A percentile compares a stretch with the other conserved stretches of the same genome.
phyloP scores from a whole-genome alignment of 2,888 invertebrate species.

The Tetragonisca angustula region DNA sequence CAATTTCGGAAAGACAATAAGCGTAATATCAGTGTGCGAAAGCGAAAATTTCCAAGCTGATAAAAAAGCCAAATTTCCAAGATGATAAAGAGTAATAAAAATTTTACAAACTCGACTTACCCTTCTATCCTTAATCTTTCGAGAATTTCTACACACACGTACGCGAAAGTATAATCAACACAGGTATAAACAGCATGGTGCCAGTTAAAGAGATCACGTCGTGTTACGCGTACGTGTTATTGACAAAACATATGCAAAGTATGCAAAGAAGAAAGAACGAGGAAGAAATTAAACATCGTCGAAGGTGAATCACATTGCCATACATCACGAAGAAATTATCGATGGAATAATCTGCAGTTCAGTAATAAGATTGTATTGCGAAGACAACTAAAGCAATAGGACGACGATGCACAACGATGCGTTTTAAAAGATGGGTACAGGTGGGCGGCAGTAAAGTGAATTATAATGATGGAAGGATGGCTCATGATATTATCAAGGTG shows the following conservation, averaged over 20 bases:
- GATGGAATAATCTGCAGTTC: slow-evolving; percentile 24
- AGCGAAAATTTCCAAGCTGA: too few relatives aligned
- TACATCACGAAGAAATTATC: slow-evolving; percentile 49
- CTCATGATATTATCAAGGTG: slow-evolving; percentile 75
- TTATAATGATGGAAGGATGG: slow-evolving; percentile 75
- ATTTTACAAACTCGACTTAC: neutral
- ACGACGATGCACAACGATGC: neutral
- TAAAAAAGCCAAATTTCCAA: too few relatives aligned
- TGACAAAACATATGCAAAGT: neutral
- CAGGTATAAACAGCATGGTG: neutral
- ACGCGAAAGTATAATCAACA: neutral
- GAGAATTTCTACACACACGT: neutral
- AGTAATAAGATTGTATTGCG: slow-evolving; percentile 14
- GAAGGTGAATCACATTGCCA: slow-evolving; percentile 31
- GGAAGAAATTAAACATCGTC: slow-evolving; percentile 46
- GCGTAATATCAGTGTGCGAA: too few relatives aligned
- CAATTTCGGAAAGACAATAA: too few relatives aligned
- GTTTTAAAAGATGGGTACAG: slow-evolving; percentile 30
- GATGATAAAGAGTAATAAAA: too few relatives aligned
- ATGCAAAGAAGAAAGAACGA: neutral
- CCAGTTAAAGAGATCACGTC: neutral
- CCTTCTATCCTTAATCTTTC: neutral
- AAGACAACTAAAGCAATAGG: neutral
- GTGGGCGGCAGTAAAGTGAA: slow-evolving; percentile 73
- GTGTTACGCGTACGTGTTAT: neutral